Base-by-base conservation (phyloP, 2,113 vertebrate genomes). In the Pollachius pollachius region DNA sequence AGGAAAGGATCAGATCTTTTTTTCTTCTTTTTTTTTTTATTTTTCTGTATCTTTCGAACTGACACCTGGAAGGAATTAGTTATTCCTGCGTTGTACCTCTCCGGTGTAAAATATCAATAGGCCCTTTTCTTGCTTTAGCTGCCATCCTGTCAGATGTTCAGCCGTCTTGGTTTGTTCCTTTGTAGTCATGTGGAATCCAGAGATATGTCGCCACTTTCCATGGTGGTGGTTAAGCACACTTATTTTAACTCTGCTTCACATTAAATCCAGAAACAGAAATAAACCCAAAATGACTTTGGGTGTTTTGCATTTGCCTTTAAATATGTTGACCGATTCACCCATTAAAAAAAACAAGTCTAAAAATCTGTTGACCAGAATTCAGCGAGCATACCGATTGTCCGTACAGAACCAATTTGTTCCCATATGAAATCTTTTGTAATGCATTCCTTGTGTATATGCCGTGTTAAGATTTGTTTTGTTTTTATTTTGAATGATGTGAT, bases 151-250 rank as follows among this genome's bases (percentile, higher is more conserved):
- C 12, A 6, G 41, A 62, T 75, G 37, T 52, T 48, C 8, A 48
- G 12, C 41, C 12, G 4, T 34, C 30, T 34, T 34, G 30, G 30
- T 34, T 34, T 79, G 52, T 74, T 67, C 62, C 68, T 63, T 62
- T 80, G 2, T 34, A 34, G 30, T 34, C 30, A 34, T 34, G 67
- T 78, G 63, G 73, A 78, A 67, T 75, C 62, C 79, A 65, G 73
- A 84, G 66, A 81, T 25, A 68, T 69, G 65, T 73, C 77, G 82
- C 86, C 76, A 68, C 84, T 71, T 73, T 58, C 74, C 23, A 71
- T 12, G 80, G 82, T 78, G 75, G 80, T 73, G 76, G 79, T 71
- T 66, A 88, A 89, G 88, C 82, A 81, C 88, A 86, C 79, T 86
- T 83, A 78, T 37, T 74, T 70, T 72, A 68, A 79, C 68, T 77